Evolutionary conservation across 2,888 invertebrate genomes (phyloP).

Genomic region (Harpalus rubripes): DNA sequence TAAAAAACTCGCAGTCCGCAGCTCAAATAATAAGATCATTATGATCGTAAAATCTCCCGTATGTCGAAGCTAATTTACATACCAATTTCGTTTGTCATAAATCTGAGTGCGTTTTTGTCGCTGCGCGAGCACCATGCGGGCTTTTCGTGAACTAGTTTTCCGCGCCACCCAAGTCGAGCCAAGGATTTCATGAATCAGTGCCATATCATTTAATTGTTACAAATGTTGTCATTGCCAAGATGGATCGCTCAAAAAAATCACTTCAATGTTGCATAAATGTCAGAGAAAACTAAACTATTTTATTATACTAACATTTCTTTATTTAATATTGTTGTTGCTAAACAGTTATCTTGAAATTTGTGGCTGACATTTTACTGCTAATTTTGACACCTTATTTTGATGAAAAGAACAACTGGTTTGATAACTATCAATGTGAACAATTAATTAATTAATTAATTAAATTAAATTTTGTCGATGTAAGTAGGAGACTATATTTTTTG

Average conservation of each 20-base stretch:
- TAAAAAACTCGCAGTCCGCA: conserved; percentile 28
- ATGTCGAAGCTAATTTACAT: conserved; percentile 60
- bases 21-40: conserved; percentile 56
- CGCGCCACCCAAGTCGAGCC: conserved; percentile 57
- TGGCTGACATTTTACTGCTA: not conserved
- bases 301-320: conserved; percentile 18
- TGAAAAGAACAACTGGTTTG: not conserved
- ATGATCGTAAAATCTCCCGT: conserved; percentile 38
- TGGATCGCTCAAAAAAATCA: conserved; percentile 53
- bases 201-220: conserved; percentile 59
- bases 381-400: not conserved
- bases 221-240: conserved; percentile 57
- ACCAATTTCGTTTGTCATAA: conserved; percentile 64
- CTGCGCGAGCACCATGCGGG: conserved; percentile 16
- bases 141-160: conserved; percentile 54
- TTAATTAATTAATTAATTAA: no score
- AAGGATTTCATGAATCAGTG: conserved; percentile 63
- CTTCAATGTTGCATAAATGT: conserved; percentile 42
- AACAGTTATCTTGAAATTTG: conserved; percentile 31
- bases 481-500: no score
- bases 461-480: no score
- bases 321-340: conserved; percentile 32
- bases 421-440: not conserved
- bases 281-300: conserved; percentile 34
- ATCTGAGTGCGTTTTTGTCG: conserved; percentile 45